A percentile compares a stretch with the other conserved stretches of the same genome.
These are phyloP conservation scores for Cossypha niveicapilla DNA, from an alignment of 2,797 vertebrate genomes.

Conservation along the genomic window DNA sequence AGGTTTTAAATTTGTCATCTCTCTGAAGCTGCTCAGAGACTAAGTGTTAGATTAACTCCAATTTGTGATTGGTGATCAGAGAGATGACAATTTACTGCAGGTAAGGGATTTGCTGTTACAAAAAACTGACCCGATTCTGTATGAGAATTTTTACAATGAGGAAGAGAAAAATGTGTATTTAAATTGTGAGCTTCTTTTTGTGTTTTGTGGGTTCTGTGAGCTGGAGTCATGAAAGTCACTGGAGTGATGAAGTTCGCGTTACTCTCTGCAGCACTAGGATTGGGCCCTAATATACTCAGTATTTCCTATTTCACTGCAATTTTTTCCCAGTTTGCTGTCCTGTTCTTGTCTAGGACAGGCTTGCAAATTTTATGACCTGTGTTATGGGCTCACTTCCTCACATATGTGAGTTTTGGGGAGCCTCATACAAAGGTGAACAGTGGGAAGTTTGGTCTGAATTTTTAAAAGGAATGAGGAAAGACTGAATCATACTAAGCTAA, in stretches of 20 bases:
- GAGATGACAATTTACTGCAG: background rate
- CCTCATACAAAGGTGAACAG: background rate
- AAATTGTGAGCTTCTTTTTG: background rate
- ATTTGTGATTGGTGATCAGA: background rate
- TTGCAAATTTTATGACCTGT: background rate
- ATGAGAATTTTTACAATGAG: background rate
- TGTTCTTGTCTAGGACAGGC: background rate
- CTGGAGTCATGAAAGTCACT: background rate
- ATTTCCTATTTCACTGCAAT: background rate
- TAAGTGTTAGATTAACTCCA: background rate
- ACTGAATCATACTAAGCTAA: background rate
- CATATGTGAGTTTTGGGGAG: background rate
- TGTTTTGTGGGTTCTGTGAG: background rate
- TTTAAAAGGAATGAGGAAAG: background rate
- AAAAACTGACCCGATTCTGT: background rate
- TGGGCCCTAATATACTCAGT: background rate
- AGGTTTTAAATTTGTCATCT: background rate
- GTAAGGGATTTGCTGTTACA: background rate
- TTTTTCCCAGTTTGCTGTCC: background rate
- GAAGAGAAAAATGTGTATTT: background rate
- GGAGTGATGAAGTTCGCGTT: rapidly evolving
- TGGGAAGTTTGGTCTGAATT: background rate
- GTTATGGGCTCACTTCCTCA: background rate
- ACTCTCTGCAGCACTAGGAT: background rate
- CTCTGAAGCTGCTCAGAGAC: background rate